Conservation (phyloP, 2,888 invertebrate genomes). For the Oxycera nigricornis region DNA sequence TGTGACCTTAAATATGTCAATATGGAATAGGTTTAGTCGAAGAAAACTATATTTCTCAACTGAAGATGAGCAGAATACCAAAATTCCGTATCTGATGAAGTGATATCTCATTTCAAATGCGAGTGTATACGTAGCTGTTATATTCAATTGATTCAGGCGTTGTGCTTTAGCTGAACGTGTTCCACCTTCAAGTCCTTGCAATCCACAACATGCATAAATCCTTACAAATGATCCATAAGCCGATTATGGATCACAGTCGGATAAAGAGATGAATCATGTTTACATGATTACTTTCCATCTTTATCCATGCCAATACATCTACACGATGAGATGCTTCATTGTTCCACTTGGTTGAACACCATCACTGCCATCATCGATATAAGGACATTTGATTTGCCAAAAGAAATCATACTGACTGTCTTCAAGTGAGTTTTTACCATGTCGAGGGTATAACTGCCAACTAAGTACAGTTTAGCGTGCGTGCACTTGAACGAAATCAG, state of each 20-base stretch:
- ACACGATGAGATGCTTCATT: not conserved
- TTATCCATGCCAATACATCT: not conserved
- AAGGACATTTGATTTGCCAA: not conserved
- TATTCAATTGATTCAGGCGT: too few species aligned
- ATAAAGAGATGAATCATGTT: slow-evolving; percentile 35
- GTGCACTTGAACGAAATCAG: not conserved
- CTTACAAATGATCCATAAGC: slow-evolving; percentile 37
- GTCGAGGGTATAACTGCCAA: too few species aligned
- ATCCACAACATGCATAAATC: slow-evolving; percentile 34
- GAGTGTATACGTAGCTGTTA: too few species aligned
- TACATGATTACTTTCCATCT: slow-evolving; percentile 14
- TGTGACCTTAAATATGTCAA: too few species aligned
- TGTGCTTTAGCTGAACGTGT: too few species aligned
- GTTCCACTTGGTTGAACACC: not conserved
- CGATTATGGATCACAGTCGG: slow-evolving; percentile 30
- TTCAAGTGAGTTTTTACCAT: not conserved
- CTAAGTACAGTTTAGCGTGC: too few species aligned
- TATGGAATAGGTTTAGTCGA: too few species aligned
- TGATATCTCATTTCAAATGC: too few species aligned
- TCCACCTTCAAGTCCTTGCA: too few species aligned
- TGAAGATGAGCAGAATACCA: too few species aligned
- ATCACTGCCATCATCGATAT: not conserved
- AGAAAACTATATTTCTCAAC: too few species aligned
- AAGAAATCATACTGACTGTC: not conserved
- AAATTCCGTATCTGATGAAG: too few species aligned